A percentile compares a stretch with the other conserved stretches of the same genome.
Conservation (phyloP, 2,888 invertebrate species). For the Branchipolynoe longqiensis region DNA sequence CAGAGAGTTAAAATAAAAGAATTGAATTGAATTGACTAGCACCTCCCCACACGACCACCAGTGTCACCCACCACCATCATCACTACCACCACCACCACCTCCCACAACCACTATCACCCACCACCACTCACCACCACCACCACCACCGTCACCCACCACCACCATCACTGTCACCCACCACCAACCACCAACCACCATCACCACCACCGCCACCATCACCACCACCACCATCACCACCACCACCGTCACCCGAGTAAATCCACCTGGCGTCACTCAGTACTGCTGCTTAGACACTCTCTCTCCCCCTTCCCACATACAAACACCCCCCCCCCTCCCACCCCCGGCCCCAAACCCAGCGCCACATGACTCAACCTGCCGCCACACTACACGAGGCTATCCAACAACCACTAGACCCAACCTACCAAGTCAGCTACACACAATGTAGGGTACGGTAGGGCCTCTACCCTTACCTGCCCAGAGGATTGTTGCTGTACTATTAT, state of each 20-base stretch:
- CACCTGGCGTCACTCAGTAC: neutral
- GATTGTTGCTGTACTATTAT: too few species aligned
- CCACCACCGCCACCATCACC: neutral
- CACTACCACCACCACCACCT: too few species aligned
- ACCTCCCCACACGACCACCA: too few species aligned
- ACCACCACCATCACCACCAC: neutral
- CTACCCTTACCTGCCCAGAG: too few species aligned
- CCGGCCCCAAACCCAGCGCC: neutral
- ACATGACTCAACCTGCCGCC: constrained; percentile 7
- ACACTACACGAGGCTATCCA: neutral
- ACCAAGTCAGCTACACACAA: too few species aligned
- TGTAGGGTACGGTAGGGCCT: too few species aligned
- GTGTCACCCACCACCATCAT: too few species aligned
- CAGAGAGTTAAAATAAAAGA: too few species aligned
- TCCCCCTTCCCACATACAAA: constrained; percentile 10
- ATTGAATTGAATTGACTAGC: too few species aligned
- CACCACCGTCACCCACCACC: neutral
- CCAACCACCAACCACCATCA: neutral
- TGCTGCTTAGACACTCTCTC: neutral
- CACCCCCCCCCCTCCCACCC: neutral
- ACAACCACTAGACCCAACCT: neutral
- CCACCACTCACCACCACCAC: too few species aligned
- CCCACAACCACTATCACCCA: too few species aligned
- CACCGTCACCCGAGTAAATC: neutral
- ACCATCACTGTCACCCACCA: neutral